Evolutionary conservation across 2,113 vertebrate genomes (phyloP).

Genomic region (Delphinapterus leucas): DNA sequence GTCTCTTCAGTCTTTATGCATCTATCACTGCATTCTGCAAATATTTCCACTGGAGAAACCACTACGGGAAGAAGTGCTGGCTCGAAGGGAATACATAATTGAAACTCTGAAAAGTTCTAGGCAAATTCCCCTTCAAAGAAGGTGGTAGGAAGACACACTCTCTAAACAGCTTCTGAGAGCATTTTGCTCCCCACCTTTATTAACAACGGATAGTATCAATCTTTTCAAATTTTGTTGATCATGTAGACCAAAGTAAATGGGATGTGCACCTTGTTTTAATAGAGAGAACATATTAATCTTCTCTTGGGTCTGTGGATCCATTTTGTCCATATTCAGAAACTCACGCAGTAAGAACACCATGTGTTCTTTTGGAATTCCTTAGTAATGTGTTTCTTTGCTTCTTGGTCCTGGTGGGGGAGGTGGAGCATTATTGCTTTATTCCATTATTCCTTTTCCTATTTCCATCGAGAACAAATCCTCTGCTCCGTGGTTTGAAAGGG

Average conservation of each 20-base stretch:
- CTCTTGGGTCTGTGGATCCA: fast-evolving
- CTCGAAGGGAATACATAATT: neutral
- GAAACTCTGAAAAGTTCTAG: neutral
- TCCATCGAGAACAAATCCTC: neutral
- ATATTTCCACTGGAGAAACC: neutral
- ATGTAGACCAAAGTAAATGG: neutral
- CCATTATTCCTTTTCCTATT: too few species aligned
- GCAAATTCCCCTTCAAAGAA: neutral
- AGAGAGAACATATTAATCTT: neutral
- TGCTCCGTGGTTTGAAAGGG: neutral
- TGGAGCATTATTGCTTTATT: neutral
- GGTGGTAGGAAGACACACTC: neutral
- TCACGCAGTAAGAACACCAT: neutral
- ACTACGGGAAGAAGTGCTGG: too few species aligned
- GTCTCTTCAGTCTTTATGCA: neutral
- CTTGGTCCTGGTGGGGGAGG: neutral
- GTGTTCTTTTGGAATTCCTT: neutral
- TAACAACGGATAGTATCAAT: neutral
- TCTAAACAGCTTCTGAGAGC: neutral
- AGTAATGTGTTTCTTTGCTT: neutral
- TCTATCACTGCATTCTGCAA: neutral
- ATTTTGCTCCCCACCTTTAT: too few species aligned
- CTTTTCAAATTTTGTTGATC: neutral
- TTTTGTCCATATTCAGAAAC: neutral
- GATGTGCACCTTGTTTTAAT: neutral